A percentile compares a stretch with the other conserved stretches of the same genome.
Conservation (phyloP, 1,140 invertebrate species). For the Penaeus indicus region DNA sequence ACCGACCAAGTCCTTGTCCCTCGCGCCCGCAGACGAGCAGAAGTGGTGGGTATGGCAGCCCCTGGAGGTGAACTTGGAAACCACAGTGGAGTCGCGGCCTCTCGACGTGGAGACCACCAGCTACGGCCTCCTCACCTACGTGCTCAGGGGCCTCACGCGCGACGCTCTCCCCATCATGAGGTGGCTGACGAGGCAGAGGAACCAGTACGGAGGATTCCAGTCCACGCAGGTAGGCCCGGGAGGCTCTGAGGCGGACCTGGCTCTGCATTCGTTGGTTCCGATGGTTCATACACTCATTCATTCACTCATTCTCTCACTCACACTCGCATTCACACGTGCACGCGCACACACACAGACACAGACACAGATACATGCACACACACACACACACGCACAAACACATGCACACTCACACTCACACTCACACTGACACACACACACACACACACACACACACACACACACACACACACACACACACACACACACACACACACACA, state of each 20-base stretch:
- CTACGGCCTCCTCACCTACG: slow-evolving; percentile 82
- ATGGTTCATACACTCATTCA: background rate
- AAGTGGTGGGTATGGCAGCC: slow-evolving; percentile 81
- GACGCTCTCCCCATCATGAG: slow-evolving; percentile 84
- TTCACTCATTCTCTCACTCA: too few relatives aligned
- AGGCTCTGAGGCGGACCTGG: too few relatives aligned
- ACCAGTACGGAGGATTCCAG: slow-evolving; percentile 85
- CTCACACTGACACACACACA: too few relatives aligned
- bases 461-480: too few relatives aligned
- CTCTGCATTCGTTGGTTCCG: background rate
- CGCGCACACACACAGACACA: too few relatives aligned
- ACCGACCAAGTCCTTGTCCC: background rate
- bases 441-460: too few relatives aligned
- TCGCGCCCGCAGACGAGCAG: slow-evolving; percentile 73
- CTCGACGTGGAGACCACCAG: slow-evolving; percentile 90
- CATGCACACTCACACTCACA: too few relatives aligned
- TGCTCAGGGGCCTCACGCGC: slow-evolving; percentile 77
- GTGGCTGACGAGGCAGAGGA: slow-evolving; percentile 87
- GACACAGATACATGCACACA: too few relatives aligned
- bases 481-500: too few relatives aligned
- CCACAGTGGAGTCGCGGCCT: slow-evolving; percentile 79
- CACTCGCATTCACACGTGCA: too few relatives aligned
- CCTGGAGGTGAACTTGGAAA: slow-evolving; percentile 76
- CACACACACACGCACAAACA: too few relatives aligned
- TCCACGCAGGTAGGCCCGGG: slow-evolving; percentile 77